A percentile compares a stretch with the other conserved stretches of the same genome.
Conservation (phyloP, 2,797 vertebrate species). For the Malurus splendens region DNA sequence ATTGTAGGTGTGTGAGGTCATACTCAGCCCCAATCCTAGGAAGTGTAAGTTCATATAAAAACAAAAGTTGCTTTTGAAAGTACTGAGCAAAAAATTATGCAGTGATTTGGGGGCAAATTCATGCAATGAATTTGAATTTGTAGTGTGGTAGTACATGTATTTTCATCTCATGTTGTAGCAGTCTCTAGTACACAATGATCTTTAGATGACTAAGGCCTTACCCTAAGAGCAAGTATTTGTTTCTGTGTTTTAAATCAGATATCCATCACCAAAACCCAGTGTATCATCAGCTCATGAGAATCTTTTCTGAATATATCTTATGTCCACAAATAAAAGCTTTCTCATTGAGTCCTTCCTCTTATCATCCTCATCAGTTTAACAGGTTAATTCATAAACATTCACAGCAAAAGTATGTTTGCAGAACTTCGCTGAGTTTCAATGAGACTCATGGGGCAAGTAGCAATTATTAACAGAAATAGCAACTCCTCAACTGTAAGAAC, state of each 20-base stretch:
- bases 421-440: not conserved
- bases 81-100: not conserved
- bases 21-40: not conserved
- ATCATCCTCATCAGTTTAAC: not conserved
- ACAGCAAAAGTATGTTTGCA: not conserved
- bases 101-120: not conserved
- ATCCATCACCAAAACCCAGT: not conserved
- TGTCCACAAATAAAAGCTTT: not conserved
- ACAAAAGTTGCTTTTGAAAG: not conserved
- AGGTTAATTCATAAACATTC: not conserved
- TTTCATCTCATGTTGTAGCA: not conserved
- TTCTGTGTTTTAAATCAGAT: not conserved
- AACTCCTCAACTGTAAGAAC: not conserved
- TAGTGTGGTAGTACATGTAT: not conserved
- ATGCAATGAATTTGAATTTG: not conserved
- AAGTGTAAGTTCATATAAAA: not conserved
- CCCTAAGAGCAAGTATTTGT: not conserved
- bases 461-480: constrained; percentile 23
- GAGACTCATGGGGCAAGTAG: not conserved
- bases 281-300: not conserved
- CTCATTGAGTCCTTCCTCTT: not conserved
- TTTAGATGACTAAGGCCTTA: not conserved
- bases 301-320: not conserved
- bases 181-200: not conserved
- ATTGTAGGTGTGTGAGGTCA: not conserved